Conservation (phyloP, 2,113 vertebrate species). For the Stegastes partitus region DNA sequence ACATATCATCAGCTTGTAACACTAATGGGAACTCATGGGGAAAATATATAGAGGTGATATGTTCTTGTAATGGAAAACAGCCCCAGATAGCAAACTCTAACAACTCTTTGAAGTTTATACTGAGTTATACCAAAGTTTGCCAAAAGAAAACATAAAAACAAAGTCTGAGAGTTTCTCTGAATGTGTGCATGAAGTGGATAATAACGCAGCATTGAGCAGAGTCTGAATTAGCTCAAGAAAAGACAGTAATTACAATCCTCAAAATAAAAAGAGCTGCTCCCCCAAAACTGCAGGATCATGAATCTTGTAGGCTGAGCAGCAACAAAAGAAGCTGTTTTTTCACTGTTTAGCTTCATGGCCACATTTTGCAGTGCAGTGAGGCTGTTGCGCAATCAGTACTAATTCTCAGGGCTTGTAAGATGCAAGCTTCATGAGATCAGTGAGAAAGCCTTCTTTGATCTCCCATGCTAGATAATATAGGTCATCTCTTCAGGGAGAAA, state of each 20-base stretch:
- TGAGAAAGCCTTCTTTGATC: slow-evolving; percentile 79
- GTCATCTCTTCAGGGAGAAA: slow-evolving; percentile 80
- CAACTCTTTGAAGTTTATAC: not conserved
- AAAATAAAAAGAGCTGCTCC: slow-evolving; percentile 53
- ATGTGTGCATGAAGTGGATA: slow-evolving; percentile 35
- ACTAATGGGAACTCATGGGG: slow-evolving; percentile 61
- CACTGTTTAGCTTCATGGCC: slow-evolving; percentile 50
- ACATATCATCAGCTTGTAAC: slow-evolving; percentile 56
- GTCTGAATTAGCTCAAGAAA: slow-evolving; percentile 42
- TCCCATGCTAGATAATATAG: slow-evolving; percentile 81
- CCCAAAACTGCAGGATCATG: slow-evolving; percentile 64
- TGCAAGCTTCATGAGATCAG: slow-evolving; percentile 65
- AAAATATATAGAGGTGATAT: slow-evolving; percentile 36
- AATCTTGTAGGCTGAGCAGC: slow-evolving; percentile 55
- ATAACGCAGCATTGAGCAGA: slow-evolving; percentile 35
- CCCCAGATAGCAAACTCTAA: slow-evolving; percentile 11
- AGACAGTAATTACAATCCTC: slow-evolving; percentile 41
- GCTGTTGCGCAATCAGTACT: slow-evolving; percentile 60
- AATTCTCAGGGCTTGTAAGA: slow-evolving; percentile 57
- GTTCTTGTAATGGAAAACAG: slow-evolving; percentile 12
- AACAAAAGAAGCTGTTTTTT: slow-evolving; percentile 54
- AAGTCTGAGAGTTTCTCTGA: slow-evolving; percentile 11
- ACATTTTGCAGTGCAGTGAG: slow-evolving; percentile 58
- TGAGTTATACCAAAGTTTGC: slow-evolving; percentile 28
- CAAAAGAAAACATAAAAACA: slow-evolving; percentile 16